Evolutionary conservation across 2,888 invertebrate genomes (phyloP), one percentile per base, ranked within the genome.

Genomic region (Rhaphigaster nebulosa): DNA sequence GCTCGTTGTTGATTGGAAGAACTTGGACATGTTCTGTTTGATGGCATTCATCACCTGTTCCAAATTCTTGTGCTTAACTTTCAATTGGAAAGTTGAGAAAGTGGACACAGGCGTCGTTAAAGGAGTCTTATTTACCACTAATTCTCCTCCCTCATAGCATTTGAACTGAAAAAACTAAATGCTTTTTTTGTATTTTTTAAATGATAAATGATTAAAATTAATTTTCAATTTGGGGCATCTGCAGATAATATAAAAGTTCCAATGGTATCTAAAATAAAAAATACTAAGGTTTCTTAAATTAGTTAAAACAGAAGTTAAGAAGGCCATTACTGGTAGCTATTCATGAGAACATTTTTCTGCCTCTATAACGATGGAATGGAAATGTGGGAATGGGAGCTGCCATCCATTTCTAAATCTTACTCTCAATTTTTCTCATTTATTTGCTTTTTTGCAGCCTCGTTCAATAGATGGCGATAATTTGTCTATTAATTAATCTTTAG

Each of bases 61-160:
- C 70, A 18, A 70, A 70, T 70, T 70, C 29, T 34, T 70, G 3
- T 34, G 34, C 70, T 70, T 70, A 34, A 70, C 70, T 34, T 70
- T 70, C 70, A 70, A 70, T 70, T 70, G 34, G 34, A 70, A 70
- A 70, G 70, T 70, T 34, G 34, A 70, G 70, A 70, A 70, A 70
- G 34, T 34, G 70, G 34, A 70, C 70, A 34, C 38, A 70, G 70
- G 70, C 18, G 70, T 34, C 20, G 65, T 65, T 29, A 15, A 15
- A 65, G 65, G 29, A 60, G 60, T n/a, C 1, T 65, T 70, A 34
- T 70, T 34, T 34, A 38, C 70, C 29, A 34, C 20, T 20, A 70
- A 70, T 70, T 70, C 34, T 6, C 20, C 3, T 65, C 18, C 34
- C 29, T 34, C 70, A 34, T 18, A 34, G 34, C 6, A 34, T 34